Evolutionary conservation across 1,140 invertebrate genomes (phyloP).

Genomic region (Drosophila quadrilineata): DNA sequence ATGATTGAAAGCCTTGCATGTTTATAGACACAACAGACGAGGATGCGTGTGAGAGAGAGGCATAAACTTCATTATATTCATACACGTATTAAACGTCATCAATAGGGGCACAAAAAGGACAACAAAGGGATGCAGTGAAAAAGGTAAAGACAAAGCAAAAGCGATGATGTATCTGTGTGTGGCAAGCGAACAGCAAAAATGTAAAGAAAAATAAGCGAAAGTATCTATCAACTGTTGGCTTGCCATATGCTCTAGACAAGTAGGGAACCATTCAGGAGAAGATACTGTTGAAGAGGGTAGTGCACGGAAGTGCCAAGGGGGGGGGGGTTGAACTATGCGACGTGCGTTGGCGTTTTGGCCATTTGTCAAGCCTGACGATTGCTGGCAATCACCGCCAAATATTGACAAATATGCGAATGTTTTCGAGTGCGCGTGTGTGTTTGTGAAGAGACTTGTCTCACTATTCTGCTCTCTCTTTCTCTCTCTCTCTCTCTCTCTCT

Average conservation of each 20-base stretch:
- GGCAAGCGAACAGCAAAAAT: slow-evolving; percentile 33
- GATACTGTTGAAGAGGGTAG: too few species aligned
- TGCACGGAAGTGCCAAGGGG: not conserved
- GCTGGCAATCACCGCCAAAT: slow-evolving; percentile 59
- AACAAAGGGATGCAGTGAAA: slow-evolving; percentile 40
- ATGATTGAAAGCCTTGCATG: slow-evolving; percentile 59
- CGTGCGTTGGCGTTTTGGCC: slow-evolving; percentile 60
- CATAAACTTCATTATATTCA: slow-evolving; percentile 71
- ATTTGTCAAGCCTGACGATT: slow-evolving; percentile 60
- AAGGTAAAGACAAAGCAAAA: not conserved
- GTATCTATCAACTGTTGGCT: slow-evolving; percentile 65
- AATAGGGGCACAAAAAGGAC: too few species aligned
- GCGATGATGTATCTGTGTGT: not conserved
- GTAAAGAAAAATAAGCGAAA: slow-evolving; percentile 28
- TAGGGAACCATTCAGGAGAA: too few species aligned
- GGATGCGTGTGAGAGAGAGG: slow-evolving; percentile 24
- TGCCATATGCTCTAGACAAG: slow-evolving; percentile 15
- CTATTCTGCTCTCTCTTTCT: not conserved
- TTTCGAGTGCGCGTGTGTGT: slow-evolving; percentile 1
- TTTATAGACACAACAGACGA: too few species aligned
- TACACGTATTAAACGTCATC: slow-evolving; percentile 69
- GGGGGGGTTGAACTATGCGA: slow-evolving; percentile 21
- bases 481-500: not conserved
- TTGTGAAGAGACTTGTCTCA: not conserved
- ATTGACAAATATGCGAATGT: slow-evolving; percentile 53